A percentile compares a stretch with the other conserved stretches of the same genome.
phyloP scores from a whole-genome alignment of 2,113 vertebrate genomes.

The Pteruthius melanotis region DNA sequence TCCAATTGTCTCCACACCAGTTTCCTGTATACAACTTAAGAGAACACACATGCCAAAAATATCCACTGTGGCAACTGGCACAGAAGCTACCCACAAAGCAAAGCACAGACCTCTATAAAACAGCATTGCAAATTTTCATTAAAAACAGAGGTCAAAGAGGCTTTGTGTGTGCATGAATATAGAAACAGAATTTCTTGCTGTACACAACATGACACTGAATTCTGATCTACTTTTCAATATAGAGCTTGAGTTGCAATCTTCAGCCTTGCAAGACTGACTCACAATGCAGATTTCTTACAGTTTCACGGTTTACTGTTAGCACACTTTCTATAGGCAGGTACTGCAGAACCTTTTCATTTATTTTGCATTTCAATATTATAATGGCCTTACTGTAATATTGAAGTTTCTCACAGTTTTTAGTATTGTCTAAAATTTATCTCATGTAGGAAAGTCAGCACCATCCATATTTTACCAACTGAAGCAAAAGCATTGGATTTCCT shows the following conservation, averaged over 20 bases:
- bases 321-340: neutral
- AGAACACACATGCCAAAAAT: neutral
- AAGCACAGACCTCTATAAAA: neutral
- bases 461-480: neutral
- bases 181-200: neutral
- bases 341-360: neutral
- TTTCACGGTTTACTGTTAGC: neutral
- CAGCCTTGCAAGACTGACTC: neutral
- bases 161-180: accelerated
- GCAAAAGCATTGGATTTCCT: neutral
- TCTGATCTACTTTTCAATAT: neutral
- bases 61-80: neutral
- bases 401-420: neutral
- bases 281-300: neutral
- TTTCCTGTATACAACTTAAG: neutral
- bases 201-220: neutral
- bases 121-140: neutral
- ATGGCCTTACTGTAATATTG: neutral
- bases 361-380: neutral
- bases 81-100: neutral
- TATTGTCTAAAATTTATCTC: neutral
- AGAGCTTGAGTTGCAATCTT: neutral
- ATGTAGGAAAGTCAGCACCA: neutral
- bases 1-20: neutral
- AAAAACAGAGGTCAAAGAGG: neutral